Percentiles rank a stretch among this genome's conserved stretches.
These are phyloP conservation scores for Bombus confusus DNA, from an alignment of 1,140 invertebrate genomes.

Conservation along the genomic window DNA sequence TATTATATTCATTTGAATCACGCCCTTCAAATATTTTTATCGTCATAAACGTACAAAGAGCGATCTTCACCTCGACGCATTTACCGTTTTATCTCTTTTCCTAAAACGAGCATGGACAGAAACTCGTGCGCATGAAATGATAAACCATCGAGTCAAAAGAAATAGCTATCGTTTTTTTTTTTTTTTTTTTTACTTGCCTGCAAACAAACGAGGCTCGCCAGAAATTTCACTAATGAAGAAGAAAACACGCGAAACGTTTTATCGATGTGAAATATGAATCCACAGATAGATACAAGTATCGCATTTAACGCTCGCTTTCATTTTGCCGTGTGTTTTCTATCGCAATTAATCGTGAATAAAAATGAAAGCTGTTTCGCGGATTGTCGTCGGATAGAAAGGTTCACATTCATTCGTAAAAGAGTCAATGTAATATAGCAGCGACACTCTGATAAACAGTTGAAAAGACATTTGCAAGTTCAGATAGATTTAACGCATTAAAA, in stretches of 20 bases:
- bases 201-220: too few relatives aligned
- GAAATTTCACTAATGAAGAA: neutral
- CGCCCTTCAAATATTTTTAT: neutral
- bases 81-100: neutral
- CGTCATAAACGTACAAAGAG: neutral
- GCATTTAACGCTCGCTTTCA: neutral
- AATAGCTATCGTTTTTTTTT: neutral
- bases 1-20: neutral
- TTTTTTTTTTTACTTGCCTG: too few relatives aligned
- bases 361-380: neutral
- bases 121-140: neutral
- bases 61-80: neutral
- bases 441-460: neutral
- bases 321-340: neutral
- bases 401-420: neutral
- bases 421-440: neutral
- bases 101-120: neutral
- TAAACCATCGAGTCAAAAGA: neutral
- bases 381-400: neutral
- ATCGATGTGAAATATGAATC: neutral
- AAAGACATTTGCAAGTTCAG: neutral
- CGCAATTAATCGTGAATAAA: neutral
- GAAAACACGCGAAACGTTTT: neutral
- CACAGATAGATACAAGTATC: neutral
- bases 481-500: conserved; percentile 9